Evolutionary conservation across 2,797 vertebrate species (phyloP), one percentile per base, ranked within the genome.

Genomic region (Anas capensis): DNA sequence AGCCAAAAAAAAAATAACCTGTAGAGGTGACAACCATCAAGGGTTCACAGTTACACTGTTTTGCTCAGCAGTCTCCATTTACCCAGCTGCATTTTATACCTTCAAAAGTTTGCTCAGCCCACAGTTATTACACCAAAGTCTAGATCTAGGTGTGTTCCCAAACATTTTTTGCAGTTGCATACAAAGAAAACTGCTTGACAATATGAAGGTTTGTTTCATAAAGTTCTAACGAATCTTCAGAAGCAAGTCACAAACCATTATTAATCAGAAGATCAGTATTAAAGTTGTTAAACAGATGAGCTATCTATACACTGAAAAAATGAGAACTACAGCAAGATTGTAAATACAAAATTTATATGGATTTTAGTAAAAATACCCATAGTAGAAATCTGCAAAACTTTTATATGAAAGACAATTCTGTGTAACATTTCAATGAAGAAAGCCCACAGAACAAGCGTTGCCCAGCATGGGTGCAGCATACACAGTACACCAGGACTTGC

Each of bases 281-380:
- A 53, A 62, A 44, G 14, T 71, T 36, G 13, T 33, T 57, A 79
- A 20, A 51, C 17, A 73, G 21, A 53, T 20, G 6, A 88, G 29
- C 29, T 57, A 86, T 31, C 46, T 49, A 29, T 3, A 10, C 44
- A 27, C 5, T 1, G 5, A 84, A 27, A 71, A 87, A 91, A 91
- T 49, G 14, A 91, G 76, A 76, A 96, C 71, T 90, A 87, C 71
- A 81, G 76, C 56, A 62, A 24, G 16, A 60, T 83, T 36, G 93
- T 90, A 95, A 91, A 95, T 83, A 97, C 79, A 88, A 96, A 88
- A 83, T 76, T 95, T 93, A 96, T 94, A 93, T 57, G 60, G 54
- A 92, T 88, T 93, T 77, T 76, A 86, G 82, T 95, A 96, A 86
- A 97, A 96, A 95, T 75, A 88, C 3, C 29, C 83, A 31, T 29